A percentile compares a stretch with the other conserved stretches of the same genome.
Conservation (phyloP, 2,113 vertebrate species). For the Tretioscincus oriximinensis region DNA sequence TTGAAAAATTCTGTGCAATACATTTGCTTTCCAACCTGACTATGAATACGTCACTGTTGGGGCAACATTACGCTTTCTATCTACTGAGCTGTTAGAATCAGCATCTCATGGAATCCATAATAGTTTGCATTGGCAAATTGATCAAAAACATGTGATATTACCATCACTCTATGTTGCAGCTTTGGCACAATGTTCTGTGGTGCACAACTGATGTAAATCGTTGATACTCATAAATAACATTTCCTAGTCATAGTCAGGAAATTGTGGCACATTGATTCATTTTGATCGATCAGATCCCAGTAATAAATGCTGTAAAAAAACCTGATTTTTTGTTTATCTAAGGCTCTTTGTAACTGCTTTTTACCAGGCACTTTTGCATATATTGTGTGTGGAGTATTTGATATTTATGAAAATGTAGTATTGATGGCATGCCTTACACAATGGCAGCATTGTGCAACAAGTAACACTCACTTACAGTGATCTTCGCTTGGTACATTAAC, state of each 20-base stretch:
- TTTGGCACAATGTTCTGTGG: not conserved
- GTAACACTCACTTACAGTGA: too few species aligned
- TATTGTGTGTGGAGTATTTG: not conserved
- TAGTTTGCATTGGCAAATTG: not conserved
- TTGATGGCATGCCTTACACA: too few species aligned
- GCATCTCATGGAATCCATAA: not conserved
- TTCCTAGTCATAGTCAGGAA: not conserved
- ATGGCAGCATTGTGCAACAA: too few species aligned
- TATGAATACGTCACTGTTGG: not conserved
- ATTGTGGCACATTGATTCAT: not conserved
- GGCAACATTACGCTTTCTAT: not conserved
- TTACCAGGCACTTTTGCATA: not conserved
- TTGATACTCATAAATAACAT: not conserved
- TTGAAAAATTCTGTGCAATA: not conserved
- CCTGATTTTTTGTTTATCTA: not conserved
- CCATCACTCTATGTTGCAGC: not conserved
- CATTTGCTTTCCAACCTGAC: not conserved
- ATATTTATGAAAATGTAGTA: not conserved
- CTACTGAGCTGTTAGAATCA: not conserved
- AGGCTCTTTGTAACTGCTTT: not conserved
- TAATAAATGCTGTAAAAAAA: not conserved
- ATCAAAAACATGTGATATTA: not conserved
- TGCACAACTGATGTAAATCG: not conserved
- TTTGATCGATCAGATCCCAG: not conserved
- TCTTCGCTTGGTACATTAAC: too few species aligned